Conservation (phyloP, 2,113 vertebrate species). For the Mola mola region DNA sequence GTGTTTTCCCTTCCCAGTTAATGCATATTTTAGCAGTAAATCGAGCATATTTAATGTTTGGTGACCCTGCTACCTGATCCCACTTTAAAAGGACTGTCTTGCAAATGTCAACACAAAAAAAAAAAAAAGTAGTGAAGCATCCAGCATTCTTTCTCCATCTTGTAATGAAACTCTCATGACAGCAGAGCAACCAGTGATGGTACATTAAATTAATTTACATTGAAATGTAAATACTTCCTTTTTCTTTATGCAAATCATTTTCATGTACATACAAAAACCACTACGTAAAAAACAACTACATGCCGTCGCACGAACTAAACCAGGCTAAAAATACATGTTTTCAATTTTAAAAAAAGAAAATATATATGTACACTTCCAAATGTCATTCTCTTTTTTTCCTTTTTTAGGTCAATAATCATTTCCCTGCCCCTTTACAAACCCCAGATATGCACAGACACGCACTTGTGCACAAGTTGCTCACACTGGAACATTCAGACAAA, state of each 20-base stretch:
- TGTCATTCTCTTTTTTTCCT: slow-evolving; percentile 9
- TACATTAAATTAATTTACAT: slow-evolving; percentile 77
- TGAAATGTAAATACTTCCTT: slow-evolving; percentile 64
- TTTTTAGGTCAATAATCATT: slow-evolving; percentile 42
- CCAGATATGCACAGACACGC: slow-evolving; percentile 40
- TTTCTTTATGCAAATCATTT: slow-evolving; percentile 69
- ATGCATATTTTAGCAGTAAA: slow-evolving; percentile 23
- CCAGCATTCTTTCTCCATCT: slow-evolving; percentile 45
- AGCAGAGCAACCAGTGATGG: slow-evolving; percentile 55
- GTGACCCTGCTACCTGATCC: slow-evolving; percentile 16
- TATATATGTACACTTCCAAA: slow-evolving; percentile 81
- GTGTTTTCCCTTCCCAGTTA: neutral
- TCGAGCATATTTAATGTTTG: slow-evolving; percentile 5
- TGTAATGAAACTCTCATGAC: slow-evolving; percentile 46
- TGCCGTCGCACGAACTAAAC: slow-evolving; percentile 76
- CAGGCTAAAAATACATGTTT: slow-evolving; percentile 72
- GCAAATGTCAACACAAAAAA: too few relatives aligned
- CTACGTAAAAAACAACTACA: slow-evolving; percentile 78
- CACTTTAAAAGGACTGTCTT: slow-evolving; percentile 6
- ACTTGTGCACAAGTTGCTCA: slow-evolving; percentile 53
- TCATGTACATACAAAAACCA: slow-evolving; percentile 77
- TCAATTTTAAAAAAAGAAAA: slow-evolving; percentile 57
- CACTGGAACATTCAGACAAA: slow-evolving; percentile 74
- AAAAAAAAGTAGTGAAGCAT: slow-evolving; percentile 25
- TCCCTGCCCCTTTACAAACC: slow-evolving; percentile 60